Base-by-base conservation (phyloP, 2,113 vertebrate genomes). In the Dasypus novemcinctus region DNA sequence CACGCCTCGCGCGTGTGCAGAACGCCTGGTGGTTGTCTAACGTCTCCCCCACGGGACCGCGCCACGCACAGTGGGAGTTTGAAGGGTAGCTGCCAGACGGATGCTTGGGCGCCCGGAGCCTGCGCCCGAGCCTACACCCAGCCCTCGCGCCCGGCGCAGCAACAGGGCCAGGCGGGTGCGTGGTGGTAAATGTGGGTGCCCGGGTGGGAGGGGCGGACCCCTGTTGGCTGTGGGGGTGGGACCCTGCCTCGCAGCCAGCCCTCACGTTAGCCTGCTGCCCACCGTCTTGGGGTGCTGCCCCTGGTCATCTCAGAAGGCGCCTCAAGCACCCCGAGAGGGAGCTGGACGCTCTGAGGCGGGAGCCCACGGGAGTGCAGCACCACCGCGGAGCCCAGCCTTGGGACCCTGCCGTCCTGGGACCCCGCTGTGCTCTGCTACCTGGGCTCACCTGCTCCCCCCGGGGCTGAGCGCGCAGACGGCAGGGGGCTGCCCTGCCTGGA, bases 1-100 rank as follows among this genome's bases (percentile, higher is more conserved):
- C 14, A 1, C 0, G 72, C 49, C 6, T 1, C 2, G 23, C 17
- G 3, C 46, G 1, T 9, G 46, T 49, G 5, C 46, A 49, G 46
- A 11, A 11, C 46, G 46, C 54, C 18, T 4, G 17, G 17, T 18
- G 54, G 15, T 4, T 13, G 5, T 17, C 14, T 18, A 71, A n/a
- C 1, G 6, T 78, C 87, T 61, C n/a, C 36, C 12, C 14, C n/a
- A 6, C 33, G 25, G 4, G 21, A 21, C 43, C 12, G 10, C 7
- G 75, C 57, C 43, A 27, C 15, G 20, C 31, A 57, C 12, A 38
- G 76, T 23, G 59, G 29, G 61, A 71, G n/a, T 21, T 64, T 61
- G 18, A 5, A 17, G n/a, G 69, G 38, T 25, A 52, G 38, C 11
- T 27, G 38, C 49, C 71, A n/a, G 49, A 25, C 5, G 61, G 57